phyloP scores from a whole-genome alignment of 1,140 invertebrate species.

The Eriocheir sinensis region DNA sequence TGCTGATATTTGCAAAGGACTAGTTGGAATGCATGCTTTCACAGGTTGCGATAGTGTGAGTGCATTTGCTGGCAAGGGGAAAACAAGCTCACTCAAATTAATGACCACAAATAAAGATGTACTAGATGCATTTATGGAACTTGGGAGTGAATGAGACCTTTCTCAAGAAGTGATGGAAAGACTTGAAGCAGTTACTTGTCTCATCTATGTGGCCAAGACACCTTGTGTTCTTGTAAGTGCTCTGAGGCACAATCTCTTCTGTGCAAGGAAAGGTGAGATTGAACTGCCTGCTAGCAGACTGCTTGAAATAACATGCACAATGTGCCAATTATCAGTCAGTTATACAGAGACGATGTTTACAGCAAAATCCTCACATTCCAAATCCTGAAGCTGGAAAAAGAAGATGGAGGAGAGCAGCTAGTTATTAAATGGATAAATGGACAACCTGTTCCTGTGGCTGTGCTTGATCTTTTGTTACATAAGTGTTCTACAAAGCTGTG shows the following conservation, averaged over 20 bases:
- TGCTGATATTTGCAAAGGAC: neutral
- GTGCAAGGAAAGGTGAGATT: conserved; percentile 28
- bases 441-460: too few relatives aligned
- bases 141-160: conserved; percentile 42
- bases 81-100: neutral
- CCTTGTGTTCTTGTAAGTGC: neutral
- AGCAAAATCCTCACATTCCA: too few relatives aligned
- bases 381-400: neutral
- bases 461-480: neutral
- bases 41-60: conserved; percentile 42
- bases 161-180: conserved; percentile 43
- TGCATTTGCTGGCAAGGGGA: conserved; percentile 12
- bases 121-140: neutral
- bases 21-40: conserved; percentile 28
- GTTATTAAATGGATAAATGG: too few relatives aligned
- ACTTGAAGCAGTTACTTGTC: conserved; percentile 44
- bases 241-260: neutral
- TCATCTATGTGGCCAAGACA: neutral
- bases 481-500: neutral
- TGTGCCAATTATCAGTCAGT: neutral
- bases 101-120: neutral
- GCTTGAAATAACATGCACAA: neutral
- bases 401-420: neutral
- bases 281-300: conserved; percentile 33
- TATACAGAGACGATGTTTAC: too few relatives aligned